Evolutionary conservation across 2,888 invertebrate species (phyloP).

Genomic region (Patella pellucida): DNA sequence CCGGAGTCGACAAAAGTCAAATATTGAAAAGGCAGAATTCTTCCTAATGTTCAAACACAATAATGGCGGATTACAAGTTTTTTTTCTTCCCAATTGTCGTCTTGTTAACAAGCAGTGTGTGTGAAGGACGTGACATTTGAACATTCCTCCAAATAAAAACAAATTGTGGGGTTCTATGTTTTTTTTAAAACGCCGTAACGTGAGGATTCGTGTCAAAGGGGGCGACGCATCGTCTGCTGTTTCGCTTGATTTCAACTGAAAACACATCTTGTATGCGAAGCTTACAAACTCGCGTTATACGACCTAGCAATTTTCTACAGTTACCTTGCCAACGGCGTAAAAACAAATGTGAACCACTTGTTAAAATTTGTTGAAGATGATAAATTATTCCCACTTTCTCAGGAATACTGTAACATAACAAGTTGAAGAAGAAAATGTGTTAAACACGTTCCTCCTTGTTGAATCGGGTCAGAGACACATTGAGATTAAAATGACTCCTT

Average conservation of each 20-base stretch:
- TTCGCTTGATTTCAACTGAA: not conserved
- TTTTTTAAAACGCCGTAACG: not conserved
- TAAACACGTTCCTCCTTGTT: too few species aligned
- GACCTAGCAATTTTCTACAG: not conserved
- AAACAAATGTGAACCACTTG: conserved; percentile 9
- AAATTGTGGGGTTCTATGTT: not conserved
- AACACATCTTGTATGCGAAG: not conserved
- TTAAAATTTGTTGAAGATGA: conserved; percentile 9
- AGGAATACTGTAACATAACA: not conserved
- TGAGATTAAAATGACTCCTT: too few species aligned
- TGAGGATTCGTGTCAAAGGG: not conserved
- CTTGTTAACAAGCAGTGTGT: not conserved
- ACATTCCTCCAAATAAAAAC: not conserved
- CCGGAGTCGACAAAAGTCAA: too few species aligned
- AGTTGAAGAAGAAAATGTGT: too few species aligned
- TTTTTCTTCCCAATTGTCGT: not conserved
- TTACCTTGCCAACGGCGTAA: not conserved
- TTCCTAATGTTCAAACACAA: not conserved
- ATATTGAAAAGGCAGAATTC: too few species aligned
- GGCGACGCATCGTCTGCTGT: not conserved
- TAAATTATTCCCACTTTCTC: not conserved
- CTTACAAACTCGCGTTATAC: not conserved
- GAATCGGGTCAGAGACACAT: too few species aligned
- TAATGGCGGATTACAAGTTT: not conserved
- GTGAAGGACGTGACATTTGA: not conserved